phyloP scores from a whole-genome alignment of 2,797 vertebrate species.

The Cossypha dichroa region DNA sequence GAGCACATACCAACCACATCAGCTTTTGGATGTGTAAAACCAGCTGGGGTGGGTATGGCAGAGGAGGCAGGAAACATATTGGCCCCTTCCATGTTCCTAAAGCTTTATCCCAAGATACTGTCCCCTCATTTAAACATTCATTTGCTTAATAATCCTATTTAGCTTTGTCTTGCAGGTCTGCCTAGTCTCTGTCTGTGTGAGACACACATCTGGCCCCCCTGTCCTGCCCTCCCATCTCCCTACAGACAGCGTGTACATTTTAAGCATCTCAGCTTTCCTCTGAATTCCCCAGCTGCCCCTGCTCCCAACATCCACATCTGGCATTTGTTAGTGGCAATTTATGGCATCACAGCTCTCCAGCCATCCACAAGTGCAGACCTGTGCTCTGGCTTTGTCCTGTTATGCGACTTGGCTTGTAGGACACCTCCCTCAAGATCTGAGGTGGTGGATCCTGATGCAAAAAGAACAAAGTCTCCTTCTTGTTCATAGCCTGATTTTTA shows the following conservation, averaged over 20 bases:
- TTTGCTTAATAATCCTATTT: background rate
- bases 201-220: background rate
- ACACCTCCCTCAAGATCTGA: background rate
- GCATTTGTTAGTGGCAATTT: conserved; percentile 20
- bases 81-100: background rate
- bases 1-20: background rate
- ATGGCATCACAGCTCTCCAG: background rate
- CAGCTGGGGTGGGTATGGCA: background rate
- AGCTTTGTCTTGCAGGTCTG: background rate
- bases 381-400: background rate
- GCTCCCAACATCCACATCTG: conserved; percentile 24
- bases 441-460: background rate
- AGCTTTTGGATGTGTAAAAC: background rate
- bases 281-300: background rate
- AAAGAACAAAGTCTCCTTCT: background rate
- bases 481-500: background rate
- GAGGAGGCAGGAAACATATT: background rate
- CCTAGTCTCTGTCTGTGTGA: background rate
- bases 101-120: background rate
- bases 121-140: background rate
- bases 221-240: background rate
- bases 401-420: background rate
- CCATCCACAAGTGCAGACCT: background rate
- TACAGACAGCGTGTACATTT: background rate
- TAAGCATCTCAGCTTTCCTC: conserved; percentile 25